Evolutionary conservation across 2,888 invertebrate genomes (phyloP).

Genomic region (Ormyrus pomaceus): DNA sequence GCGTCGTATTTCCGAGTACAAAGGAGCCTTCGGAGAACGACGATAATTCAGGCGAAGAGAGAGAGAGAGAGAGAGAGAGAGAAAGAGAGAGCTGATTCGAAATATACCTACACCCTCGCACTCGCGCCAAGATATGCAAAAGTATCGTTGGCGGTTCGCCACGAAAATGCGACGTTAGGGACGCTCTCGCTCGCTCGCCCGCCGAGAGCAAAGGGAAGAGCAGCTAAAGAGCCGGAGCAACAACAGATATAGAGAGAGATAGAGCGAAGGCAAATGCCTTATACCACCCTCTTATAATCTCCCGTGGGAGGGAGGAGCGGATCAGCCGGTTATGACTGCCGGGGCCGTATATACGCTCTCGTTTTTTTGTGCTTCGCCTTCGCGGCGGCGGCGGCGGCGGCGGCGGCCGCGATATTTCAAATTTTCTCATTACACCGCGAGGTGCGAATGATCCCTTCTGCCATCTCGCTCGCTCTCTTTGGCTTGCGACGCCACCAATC

Average conservation of each 20-base stretch:
- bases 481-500: constrained; percentile 63
- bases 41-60: constrained; percentile 48
- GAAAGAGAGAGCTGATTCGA: constrained; percentile 41
- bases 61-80: constrained; percentile 8
- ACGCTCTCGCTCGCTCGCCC: constrained; percentile 35
- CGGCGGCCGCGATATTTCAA: constrained; percentile 74
- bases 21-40: constrained; percentile 49
- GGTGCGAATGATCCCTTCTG: constrained; percentile 73
- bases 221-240: constrained; percentile 20
- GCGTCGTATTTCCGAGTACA: constrained; percentile 42
- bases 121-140: constrained; percentile 52
- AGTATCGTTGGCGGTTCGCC: constrained; percentile 61
- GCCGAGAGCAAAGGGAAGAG: constrained; percentile 34
- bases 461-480: constrained; percentile 58
- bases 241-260: constrained; percentile 34
- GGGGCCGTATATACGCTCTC: constrained; percentile 54
- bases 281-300: constrained; percentile 68
- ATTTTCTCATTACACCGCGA: constrained; percentile 75
- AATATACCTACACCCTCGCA: constrained; percentile 50
- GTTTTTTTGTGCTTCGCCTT: constrained; percentile 44
- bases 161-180: constrained; percentile 59
- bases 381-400: constrained; percentile 53
- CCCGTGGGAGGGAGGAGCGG: constrained; percentile 63
- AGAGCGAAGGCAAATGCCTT: constrained; percentile 60
- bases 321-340: constrained; percentile 71